These are phyloP conservation scores for Scaptomyza cyrtandrae DNA, from an alignment of 2,888 invertebrate genomes.

Conservation along the genomic window DNA sequence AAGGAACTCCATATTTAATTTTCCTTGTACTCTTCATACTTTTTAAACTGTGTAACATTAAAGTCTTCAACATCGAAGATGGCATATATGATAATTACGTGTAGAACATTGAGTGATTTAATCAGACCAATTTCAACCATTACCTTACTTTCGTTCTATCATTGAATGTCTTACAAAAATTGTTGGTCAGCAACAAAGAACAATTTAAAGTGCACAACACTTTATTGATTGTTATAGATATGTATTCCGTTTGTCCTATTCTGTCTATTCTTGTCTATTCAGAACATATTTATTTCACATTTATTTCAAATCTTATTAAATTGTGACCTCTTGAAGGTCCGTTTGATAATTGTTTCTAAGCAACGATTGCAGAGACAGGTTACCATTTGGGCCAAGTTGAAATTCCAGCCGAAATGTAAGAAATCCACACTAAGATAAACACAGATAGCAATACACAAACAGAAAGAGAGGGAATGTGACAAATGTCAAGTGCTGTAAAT, in stretches of 20 bases:
- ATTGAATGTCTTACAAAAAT: no score
- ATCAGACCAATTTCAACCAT: not conserved
- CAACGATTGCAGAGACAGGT: no score
- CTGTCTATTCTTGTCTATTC: no score
- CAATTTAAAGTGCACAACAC: no score
- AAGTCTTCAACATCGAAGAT: no score
- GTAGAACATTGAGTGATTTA: not conserved
- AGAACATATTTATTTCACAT: not conserved
- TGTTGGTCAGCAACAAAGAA: no score
- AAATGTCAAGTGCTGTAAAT: constrained; percentile 63
- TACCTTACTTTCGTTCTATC: no score
- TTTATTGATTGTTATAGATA: not conserved
- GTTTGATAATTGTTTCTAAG: not conserved
- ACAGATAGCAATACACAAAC: not conserved
- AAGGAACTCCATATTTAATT: no score
- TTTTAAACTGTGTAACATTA: no score
- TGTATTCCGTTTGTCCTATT: not conserved
- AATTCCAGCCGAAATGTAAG: constrained; percentile 29
- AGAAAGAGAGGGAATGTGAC: not conserved
- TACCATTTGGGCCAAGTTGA: constrained; percentile 32
- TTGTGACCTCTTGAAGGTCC: not conserved
- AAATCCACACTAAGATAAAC: constrained; percentile 6
- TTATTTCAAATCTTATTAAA: not conserved
- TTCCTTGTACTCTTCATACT: no score
- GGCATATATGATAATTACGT: no score